Conservation (phyloP, 2,888 invertebrate genomes). For the Drosophila mayaguana region DNA sequence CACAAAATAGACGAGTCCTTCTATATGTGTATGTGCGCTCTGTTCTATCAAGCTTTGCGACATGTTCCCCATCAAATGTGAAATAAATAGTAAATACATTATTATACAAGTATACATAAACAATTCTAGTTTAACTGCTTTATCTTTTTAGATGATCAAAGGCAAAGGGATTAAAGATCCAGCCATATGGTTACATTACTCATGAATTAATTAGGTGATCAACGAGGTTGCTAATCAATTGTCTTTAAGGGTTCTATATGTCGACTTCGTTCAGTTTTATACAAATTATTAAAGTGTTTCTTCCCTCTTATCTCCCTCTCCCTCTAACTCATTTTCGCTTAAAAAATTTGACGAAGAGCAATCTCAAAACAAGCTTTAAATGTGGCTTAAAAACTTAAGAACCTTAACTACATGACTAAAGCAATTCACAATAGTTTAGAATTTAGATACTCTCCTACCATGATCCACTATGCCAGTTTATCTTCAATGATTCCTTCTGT, state of each 20-base stretch:
- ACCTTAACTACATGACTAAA: no score
- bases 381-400: no score
- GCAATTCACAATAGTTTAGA: no score
- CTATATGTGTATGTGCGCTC: background rate
- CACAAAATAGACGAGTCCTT: slow-evolving; percentile 19
- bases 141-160: background rate
- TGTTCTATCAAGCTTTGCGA: background rate
- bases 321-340: background rate
- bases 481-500: background rate
- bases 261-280: background rate
- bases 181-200: background rate
- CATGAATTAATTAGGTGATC: background rate
- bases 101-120: background rate
- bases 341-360: background rate
- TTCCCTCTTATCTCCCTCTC: background rate
- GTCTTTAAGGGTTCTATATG: background rate
- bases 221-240: background rate
- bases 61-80: background rate
- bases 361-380: no score
- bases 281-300: no score
- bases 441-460: no score
- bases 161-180: background rate
- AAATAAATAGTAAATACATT: slow-evolving; percentile 13
- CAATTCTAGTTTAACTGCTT: background rate
- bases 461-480: background rate